Conservation (phyloP, 2,888 invertebrate genomes). For the Plutella xylostella region DNA sequence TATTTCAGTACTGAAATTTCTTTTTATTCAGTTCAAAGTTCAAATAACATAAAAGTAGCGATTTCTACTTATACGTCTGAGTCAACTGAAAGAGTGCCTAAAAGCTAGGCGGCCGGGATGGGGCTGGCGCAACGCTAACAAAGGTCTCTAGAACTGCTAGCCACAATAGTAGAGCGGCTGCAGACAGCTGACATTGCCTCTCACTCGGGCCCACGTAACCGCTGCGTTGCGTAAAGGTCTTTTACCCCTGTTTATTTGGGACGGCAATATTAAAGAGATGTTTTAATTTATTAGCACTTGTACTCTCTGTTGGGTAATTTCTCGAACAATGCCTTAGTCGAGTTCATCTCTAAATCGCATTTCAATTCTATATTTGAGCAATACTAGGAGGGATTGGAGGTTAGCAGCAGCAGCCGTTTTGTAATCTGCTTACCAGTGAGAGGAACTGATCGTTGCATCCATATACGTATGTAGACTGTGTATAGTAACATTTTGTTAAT, state of each 20-base stretch:
- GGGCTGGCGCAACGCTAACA: slow-evolving; percentile 8
- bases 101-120: no score
- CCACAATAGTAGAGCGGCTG: slow-evolving; percentile 42
- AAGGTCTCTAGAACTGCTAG: slow-evolving; percentile 31
- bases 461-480: no score
- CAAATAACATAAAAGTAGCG: no score
- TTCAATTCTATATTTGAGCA: slow-evolving; percentile 39
- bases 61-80: no score
- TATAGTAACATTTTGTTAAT: no score
- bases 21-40: no score
- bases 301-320: slow-evolving; percentile 37
- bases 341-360: slow-evolving; percentile 34
- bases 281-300: slow-evolving; percentile 59
- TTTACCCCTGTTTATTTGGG: slow-evolving; percentile 67
- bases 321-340: slow-evolving; percentile 26
- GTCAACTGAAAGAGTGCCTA: no score
- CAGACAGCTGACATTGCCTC: slow-evolving; percentile 65
- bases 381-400: slow-evolving; percentile 30
- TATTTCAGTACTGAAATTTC: no score
- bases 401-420: slow-evolving; percentile 24
- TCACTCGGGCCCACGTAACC: slow-evolving; percentile 52
- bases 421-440: no score
- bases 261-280: slow-evolving; percentile 52
- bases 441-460: no score
- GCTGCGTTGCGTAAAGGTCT: slow-evolving; percentile 55